Conservation (phyloP, 2,797 vertebrate genomes). For the Enteromius fasciolatus region DNA sequence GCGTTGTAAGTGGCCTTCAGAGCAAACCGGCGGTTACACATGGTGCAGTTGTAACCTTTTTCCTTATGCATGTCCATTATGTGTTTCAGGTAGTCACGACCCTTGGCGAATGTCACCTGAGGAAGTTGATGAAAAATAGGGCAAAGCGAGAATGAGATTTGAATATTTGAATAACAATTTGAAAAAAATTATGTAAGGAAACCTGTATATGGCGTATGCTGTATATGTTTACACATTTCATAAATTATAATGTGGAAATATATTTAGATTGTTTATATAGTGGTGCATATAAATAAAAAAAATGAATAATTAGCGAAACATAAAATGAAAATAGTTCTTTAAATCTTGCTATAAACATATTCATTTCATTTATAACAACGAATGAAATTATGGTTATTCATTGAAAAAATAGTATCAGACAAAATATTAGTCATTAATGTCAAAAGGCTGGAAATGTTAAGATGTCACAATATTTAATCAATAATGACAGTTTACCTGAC, state of each 20-base stretch:
- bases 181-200: not conserved
- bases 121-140: not conserved
- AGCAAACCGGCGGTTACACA: conserved; percentile 94
- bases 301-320: not conserved
- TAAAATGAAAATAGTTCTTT: not conserved
- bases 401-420: not conserved
- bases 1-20: conserved; percentile 98
- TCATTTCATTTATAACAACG: not conserved
- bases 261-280: not conserved
- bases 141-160: not conserved
- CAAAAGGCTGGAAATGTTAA: not conserved
- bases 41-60: conserved; percentile 91
- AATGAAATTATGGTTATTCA: not conserved
- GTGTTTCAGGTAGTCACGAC: conserved; percentile 95
- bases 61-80: conserved; percentile 99
- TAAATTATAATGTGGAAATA: not conserved
- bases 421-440: not conserved
- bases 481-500: conserved; percentile 80
- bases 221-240: not conserved
- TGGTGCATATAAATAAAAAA: not conserved
- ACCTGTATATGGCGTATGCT: not conserved
- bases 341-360: not conserved
- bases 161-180: too few species aligned
- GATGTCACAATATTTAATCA: not conserved
- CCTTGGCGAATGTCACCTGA: conserved; percentile 93